Conservation (phyloP, 2,797 vertebrate species). For the Cyprinella venusta region DNA sequence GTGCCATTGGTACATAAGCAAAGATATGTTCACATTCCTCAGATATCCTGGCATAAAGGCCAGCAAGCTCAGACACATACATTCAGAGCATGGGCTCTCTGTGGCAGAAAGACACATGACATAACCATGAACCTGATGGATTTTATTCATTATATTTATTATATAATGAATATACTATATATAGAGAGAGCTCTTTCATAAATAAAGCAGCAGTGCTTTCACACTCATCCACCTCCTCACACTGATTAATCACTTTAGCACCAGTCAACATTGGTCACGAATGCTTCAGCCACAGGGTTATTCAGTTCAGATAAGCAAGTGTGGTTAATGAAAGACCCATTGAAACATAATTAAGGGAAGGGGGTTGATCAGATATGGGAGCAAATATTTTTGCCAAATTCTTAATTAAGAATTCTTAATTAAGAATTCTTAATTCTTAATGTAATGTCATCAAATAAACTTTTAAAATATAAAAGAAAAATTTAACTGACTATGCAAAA, state of each 20-base stretch:
- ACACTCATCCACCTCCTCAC: conserved; percentile 9
- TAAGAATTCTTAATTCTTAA: no score
- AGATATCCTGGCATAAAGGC: conserved; percentile 34
- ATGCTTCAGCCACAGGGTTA: neutral
- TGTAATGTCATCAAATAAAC: neutral
- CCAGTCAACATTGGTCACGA: conserved; percentile 9
- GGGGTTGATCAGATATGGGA: neutral
- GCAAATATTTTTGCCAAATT: neutral
- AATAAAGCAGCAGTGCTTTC: conserved; percentile 13
- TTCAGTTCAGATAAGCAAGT: conserved; percentile 4
- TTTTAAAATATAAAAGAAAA: neutral
- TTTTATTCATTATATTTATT: conserved; percentile 3
- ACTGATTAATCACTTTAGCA: conserved; percentile 25
- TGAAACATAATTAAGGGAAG: neutral
- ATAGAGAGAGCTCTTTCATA: neutral
- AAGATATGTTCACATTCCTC: conserved; percentile 41
- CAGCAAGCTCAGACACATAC: conserved; percentile 46
- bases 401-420: no score
- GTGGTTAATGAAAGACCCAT: neutral
- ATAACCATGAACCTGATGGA: conserved; percentile 65
- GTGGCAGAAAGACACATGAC: conserved; percentile 65
- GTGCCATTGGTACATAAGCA: conserved; percentile 12
- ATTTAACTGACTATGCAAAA: neutral
- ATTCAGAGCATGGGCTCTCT: neutral
- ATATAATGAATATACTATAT: no score